A percentile compares a stretch with the other conserved stretches of the same genome.
These are phyloP conservation scores for Setipinna tenuifilis DNA, from an alignment of 2,797 vertebrate species.

Conservation along the genomic window DNA sequence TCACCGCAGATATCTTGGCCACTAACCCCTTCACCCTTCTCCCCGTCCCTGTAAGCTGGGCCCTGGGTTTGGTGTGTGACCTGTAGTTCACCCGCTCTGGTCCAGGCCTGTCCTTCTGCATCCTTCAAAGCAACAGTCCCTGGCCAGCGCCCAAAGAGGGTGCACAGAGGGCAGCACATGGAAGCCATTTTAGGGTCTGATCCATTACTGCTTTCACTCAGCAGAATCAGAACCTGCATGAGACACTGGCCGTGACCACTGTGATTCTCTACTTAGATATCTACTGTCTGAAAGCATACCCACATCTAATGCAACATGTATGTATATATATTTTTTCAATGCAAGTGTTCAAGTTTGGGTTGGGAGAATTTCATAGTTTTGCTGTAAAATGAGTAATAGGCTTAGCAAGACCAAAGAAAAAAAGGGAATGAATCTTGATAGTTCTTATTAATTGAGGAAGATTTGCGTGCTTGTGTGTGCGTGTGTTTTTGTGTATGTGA, in stretches of 20 bases:
- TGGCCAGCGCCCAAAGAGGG: conserved; percentile 69
- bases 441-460: conserved; percentile 75
- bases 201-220: conserved; percentile 33
- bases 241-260: neutral
- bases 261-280: neutral
- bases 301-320: conserved; percentile 54
- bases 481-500: conserved; percentile 11
- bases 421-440: conserved; percentile 52
- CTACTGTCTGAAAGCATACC: neutral
- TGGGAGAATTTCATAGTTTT: neutral
- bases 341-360: neutral
- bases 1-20: neutral
- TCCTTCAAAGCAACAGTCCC: conserved; percentile 66
- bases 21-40: conserved; percentile 48
- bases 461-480: conserved; percentile 65
- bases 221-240: conserved; percentile 48
- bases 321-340: neutral
- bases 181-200: conserved; percentile 70
- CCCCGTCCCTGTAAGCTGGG: conserved; percentile 34
- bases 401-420: conserved; percentile 41
- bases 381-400: neutral
- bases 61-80: neutral
- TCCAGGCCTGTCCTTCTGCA: conserved; percentile 61
- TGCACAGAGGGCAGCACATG: conserved; percentile 72
- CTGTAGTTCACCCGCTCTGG: conserved; percentile 46